Conservation (phyloP, 2,797 vertebrate species). For the Erpetoichthys calabaricus region DNA sequence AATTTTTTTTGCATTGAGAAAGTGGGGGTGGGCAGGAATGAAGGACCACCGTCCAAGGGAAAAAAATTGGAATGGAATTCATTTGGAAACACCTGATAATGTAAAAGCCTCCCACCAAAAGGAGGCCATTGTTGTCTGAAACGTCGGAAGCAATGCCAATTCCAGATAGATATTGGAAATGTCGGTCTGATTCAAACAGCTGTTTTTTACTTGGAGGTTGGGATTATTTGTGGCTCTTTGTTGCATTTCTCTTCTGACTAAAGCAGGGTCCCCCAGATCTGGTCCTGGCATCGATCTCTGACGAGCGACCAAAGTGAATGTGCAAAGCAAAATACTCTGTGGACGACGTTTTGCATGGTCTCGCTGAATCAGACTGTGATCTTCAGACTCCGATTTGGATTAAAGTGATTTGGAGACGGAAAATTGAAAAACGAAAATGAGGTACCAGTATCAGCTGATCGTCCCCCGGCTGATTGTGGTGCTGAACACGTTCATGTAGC, state of each 20-base stretch:
- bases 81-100: constrained; percentile 7
- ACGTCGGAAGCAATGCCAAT: constrained; percentile 2
- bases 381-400: too few relatives aligned
- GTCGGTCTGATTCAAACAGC: constrained; percentile 18
- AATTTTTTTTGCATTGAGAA: not conserved
- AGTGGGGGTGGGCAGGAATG: not conserved
- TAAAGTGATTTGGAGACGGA: too few relatives aligned
- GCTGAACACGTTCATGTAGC: too few relatives aligned
- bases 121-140: constrained; percentile 2
- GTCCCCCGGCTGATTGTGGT: too few relatives aligned
- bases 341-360: too few relatives aligned
- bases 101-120: constrained; percentile 1
- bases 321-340: too few relatives aligned
- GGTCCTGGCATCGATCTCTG: too few relatives aligned
- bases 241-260: constrained; percentile 2
- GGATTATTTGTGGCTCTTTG: constrained; percentile 8
- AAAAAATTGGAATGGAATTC: constrained; percentile 5
- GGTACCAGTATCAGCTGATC: too few relatives aligned
- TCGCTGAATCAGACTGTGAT: too few relatives aligned
- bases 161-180: constrained; percentile 9
- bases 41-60: constrained; percentile 1
- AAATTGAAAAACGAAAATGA: too few relatives aligned
- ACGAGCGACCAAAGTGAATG: too few relatives aligned
- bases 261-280: too few relatives aligned
- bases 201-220: constrained; percentile 3